phyloP scores from a whole-genome alignment of 1,140 invertebrate species.

The Oedothorax gibbosus region DNA sequence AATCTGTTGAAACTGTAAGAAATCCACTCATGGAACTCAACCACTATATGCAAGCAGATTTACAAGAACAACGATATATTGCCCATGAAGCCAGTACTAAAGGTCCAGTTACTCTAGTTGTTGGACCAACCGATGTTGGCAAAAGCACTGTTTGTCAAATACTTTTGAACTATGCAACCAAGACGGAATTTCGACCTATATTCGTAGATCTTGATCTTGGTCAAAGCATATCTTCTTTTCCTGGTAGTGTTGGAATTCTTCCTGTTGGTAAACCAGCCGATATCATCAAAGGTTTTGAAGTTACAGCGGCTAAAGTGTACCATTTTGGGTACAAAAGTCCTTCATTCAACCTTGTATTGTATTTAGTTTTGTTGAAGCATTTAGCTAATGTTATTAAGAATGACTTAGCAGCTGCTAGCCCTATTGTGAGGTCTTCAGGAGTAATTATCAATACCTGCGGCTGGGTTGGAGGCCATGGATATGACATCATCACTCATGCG shows the following conservation, averaged over 20 bases:
- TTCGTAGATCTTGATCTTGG: conserved; percentile 98
- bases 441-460: conserved; percentile 98
- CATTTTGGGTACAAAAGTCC: conserved; percentile 92
- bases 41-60: conserved; percentile 91
- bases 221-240: conserved; percentile 91
- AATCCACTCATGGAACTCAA: conserved; percentile 97
- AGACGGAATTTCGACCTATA: conserved; percentile 82
- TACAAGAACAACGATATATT: conserved; percentile 86
- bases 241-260: conserved; percentile 86
- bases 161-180: conserved; percentile 91
- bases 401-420: conserved; percentile 46
- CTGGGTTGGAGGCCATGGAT: conserved; percentile 78
- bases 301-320: conserved; percentile 90
- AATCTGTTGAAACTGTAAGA: conserved; percentile 92
- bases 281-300: conserved; percentile 91
- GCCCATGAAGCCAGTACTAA: conserved; percentile 77
- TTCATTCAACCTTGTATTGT: conserved; percentile 82
- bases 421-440: conserved; percentile 75
- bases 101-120: conserved; percentile 67
- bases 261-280: conserved; percentile 90
- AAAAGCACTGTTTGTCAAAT: conserved; percentile 92
- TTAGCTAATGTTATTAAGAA: conserved; percentile 84
- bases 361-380: conserved; percentile 85
- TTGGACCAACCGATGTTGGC: conserved; percentile 94
- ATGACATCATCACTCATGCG: conserved; percentile 76